Evolutionary conservation across 2,797 vertebrate species (phyloP).

Genomic region (Acridotheres tristis): DNA sequence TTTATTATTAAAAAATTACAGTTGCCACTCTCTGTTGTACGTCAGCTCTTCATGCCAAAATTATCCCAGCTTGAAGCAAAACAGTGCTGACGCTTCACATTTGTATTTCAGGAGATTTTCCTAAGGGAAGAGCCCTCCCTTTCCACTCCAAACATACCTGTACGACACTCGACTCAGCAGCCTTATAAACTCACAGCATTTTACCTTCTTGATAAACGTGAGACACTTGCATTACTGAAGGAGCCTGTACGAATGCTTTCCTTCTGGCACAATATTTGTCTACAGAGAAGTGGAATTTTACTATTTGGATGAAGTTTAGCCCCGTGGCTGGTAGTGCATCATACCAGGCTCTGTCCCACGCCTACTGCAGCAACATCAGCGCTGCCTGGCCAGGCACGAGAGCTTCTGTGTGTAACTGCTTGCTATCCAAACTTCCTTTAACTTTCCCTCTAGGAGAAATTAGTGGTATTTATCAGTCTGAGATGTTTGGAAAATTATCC

Average conservation of each 20-base stretch:
- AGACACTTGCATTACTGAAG: neutral
- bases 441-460: neutral
- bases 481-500: neutral
- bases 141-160: neutral
- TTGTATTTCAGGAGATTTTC: neutral
- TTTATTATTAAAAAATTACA: neutral
- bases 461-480: neutral
- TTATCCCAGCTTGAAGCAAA: neutral
- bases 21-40: neutral
- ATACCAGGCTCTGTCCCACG: neutral
- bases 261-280: neutral
- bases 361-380: neutral
- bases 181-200: neutral
- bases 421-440: neutral
- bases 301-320: neutral
- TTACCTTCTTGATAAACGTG: neutral
- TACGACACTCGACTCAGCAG: neutral
- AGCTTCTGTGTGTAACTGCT: neutral
- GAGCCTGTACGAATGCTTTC: fast-evolving
- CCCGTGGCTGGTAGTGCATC: neutral
- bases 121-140: neutral
- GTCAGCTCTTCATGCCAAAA: neutral
- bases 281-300: neutral
- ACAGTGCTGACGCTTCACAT: neutral
- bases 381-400: neutral